Conservation (phyloP, 2,113 vertebrate genomes). For the Sula dactylatra region DNA sequence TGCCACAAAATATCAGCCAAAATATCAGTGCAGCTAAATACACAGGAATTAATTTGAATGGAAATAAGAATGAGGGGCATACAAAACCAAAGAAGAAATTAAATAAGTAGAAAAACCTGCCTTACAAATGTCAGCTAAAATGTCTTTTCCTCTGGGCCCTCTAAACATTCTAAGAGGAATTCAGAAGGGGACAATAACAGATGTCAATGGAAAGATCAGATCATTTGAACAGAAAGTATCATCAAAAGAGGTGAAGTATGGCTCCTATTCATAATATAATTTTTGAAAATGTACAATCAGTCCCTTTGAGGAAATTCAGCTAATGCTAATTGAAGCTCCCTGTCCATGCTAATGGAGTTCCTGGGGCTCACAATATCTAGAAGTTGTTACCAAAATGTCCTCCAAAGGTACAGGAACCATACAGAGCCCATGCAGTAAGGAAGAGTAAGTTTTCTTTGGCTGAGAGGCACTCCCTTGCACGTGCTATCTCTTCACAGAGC, state of each 20-base stretch:
- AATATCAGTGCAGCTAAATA: background rate
- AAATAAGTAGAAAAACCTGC: background rate
- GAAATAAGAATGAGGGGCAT: background rate
- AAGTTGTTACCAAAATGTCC: background rate
- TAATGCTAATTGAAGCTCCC: background rate
- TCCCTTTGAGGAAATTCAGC: background rate
- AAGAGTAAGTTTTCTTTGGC: background rate
- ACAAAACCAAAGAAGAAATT: background rate
- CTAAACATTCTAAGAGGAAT: background rate
- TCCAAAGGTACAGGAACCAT: background rate
- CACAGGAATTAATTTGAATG: background rate
- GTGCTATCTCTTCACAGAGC: background rate
- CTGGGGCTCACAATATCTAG: background rate
- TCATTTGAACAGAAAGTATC: background rate
- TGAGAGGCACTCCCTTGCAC: background rate
- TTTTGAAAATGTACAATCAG: background rate
- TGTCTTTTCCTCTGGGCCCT: background rate
- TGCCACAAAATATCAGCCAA: background rate
- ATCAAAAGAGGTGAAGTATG: background rate
- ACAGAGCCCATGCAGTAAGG: background rate
- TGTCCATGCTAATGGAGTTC: background rate
- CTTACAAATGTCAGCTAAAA: conserved; percentile 57
- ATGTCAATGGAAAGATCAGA: conserved; percentile 1
- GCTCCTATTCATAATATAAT: background rate
- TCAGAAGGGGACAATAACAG: background rate